A percentile compares a stretch with the other conserved stretches of the same genome.
Evolutionary conservation across 1,140 invertebrate genomes (phyloP).

Genomic region (Psilanteris sp.): DNA sequence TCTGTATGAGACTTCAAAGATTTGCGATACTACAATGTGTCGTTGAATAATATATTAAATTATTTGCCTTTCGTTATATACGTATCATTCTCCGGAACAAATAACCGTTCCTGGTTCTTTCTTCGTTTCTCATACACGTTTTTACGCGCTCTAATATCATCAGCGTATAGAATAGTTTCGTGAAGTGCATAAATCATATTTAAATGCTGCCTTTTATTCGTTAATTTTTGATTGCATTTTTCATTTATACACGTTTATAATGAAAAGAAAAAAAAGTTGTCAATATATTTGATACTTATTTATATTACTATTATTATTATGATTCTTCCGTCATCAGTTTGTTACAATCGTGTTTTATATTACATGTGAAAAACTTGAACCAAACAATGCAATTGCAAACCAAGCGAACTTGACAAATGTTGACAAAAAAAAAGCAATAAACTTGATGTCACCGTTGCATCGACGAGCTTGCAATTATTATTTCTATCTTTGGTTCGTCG

Average conservation of each 20-base stretch:
- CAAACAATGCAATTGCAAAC: conserved; percentile 3
- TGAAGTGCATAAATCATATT: conserved; percentile 19
- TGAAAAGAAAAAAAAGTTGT: neutral
- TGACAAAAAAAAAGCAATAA: conserved; percentile 27
- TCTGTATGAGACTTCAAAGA: conserved; percentile 73
- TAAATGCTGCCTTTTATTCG: conserved; percentile 20
- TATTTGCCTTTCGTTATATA: conserved; percentile 67
- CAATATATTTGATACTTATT: no score
- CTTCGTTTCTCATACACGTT: conserved; percentile 42
- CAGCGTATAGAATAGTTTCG: conserved; percentile 60
- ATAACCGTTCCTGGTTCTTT: conserved; percentile 65
- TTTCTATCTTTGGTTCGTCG: conserved; percentile 37
- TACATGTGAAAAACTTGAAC: neutral
- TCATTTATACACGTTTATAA: conserved; percentile 35
- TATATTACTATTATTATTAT: no score
- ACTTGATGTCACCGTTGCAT: conserved; percentile 12
- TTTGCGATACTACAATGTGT: conserved; percentile 76
- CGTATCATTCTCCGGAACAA: conserved; percentile 65
- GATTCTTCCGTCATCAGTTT: no score
- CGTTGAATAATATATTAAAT: conserved; percentile 72
- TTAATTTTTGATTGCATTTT: conserved; percentile 5
- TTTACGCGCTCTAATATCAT: conserved; percentile 61
- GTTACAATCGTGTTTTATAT: conserved; percentile 8
- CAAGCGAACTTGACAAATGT: conserved; percentile 1
- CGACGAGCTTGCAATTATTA: conserved; percentile 17